Percentiles rank a stretch among this genome's conserved stretches.
Conservation (phyloP, 1,140 invertebrate genomes). For the Maconellicoccus hirsutus region DNA sequence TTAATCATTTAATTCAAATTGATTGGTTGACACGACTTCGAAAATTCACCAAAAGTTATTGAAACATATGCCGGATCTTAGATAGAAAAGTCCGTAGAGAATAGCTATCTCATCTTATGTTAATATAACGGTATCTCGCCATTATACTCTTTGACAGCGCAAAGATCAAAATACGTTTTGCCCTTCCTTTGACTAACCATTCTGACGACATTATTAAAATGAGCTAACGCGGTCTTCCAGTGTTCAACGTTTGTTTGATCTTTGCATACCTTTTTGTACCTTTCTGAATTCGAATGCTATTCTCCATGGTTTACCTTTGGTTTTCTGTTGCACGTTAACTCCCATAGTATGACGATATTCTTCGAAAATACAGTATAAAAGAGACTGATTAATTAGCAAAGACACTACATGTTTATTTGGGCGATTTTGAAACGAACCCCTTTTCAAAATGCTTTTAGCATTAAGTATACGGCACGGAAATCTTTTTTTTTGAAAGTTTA, state of each 20-base stretch:
- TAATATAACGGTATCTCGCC: neutral
- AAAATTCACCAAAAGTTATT: neutral
- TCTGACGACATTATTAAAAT: conserved; percentile 9
- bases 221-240: conserved; percentile 1
- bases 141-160: conserved; percentile 8
- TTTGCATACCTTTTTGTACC: neutral
- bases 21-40: neutral
- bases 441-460: neutral
- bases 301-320: neutral
- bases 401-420: neutral
- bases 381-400: conserved; percentile 21
- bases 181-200: conserved; percentile 7
- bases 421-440: conserved; percentile 11
- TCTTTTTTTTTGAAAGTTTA: neutral
- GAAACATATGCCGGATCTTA: conserved; percentile 3
- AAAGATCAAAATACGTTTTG: conserved; percentile 10
- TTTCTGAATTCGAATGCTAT: neutral
- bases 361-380: conserved; percentile 12
- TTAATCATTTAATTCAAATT: neutral
- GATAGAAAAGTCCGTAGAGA: neutral
- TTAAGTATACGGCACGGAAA: neutral
- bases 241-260: neutral
- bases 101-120: neutral
- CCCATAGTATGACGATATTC: neutral
- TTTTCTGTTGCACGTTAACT: neutral